Percentiles rank a stretch among this genome's conserved stretches.
These are phyloP conservation scores for Empis stercorea DNA, from an alignment of 2,888 invertebrate genomes.

Conservation along the genomic window DNA sequence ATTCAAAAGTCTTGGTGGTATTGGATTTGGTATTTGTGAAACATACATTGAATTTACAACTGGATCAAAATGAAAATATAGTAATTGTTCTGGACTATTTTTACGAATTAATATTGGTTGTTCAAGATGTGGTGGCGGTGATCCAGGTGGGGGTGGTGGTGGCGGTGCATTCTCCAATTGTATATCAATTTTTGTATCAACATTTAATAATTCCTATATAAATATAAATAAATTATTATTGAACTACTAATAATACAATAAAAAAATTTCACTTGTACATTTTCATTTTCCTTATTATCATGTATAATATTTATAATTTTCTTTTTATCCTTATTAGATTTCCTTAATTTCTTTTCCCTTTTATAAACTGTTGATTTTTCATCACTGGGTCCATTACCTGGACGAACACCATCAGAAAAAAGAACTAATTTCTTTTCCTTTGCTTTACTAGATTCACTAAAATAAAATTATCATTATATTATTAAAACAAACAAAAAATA, in stretches of 20 bases:
- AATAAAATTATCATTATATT: not conserved
- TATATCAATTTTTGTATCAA: constrained; percentile 17
- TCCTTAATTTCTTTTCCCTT: not conserved
- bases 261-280: too few relatives aligned
- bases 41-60: constrained; percentile 26
- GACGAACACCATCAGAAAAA: constrained; percentile 15
- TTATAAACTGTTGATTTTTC: not conserved
- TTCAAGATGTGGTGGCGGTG: constrained; percentile 21
- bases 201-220: constrained; percentile 1
- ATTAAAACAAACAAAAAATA: too few relatives aligned
- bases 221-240: too few relatives aligned
- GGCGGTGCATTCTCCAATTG: constrained; percentile 21
- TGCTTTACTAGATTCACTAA: not conserved
- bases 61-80: constrained; percentile 32
- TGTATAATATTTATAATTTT: not conserved
- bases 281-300: not conserved
- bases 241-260: too few relatives aligned
- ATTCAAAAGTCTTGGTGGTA: constrained; percentile 23
- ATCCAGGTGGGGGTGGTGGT: constrained; percentile 24
- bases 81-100: constrained; percentile 21
- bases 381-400: constrained; percentile 10
- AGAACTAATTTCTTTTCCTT: constrained; percentile 12
- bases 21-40: constrained; percentile 22
- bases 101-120: constrained; percentile 25
- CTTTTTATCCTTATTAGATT: not conserved